phyloP scores from a whole-genome alignment of 1,140 invertebrate genomes.

The Vanessa tameamea region DNA sequence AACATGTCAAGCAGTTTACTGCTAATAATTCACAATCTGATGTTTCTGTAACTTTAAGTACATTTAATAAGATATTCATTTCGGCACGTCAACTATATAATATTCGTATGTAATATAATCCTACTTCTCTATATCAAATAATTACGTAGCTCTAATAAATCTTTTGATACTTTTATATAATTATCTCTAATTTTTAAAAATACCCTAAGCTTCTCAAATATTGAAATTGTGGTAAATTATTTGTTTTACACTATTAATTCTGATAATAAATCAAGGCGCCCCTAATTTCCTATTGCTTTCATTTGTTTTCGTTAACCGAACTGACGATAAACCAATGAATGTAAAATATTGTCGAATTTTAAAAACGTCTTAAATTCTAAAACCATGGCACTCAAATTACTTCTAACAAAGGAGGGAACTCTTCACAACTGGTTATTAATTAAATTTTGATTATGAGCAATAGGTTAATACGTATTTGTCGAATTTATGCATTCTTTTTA shows the following conservation, averaged over 20 bases:
- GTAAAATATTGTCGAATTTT: conserved; percentile 74
- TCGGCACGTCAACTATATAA: conserved; percentile 56
- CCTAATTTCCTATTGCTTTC: conserved; percentile 31
- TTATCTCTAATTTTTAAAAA: conserved; percentile 41
- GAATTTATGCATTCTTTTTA: conserved; percentile 61
- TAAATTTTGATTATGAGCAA: conserved; percentile 66
- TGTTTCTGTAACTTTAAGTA: conserved; percentile 70
- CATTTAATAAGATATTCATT: conserved; percentile 54
- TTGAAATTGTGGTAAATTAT: conserved; percentile 40
- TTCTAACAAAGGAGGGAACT: conserved; percentile 67
- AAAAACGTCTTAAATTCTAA: conserved; percentile 67
- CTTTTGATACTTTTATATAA: conserved; percentile 71
- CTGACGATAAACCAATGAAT: conserved; percentile 39
- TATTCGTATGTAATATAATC: conserved; percentile 58
- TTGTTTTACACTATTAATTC: conserved; percentile 21
- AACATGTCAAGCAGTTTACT: conserved; percentile 62
- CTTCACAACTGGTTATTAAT: conserved; percentile 68
- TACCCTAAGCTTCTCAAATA: conserved; percentile 50
- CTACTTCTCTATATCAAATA: conserved; percentile 68
- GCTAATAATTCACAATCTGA: conserved; percentile 50
- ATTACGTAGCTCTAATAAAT: conserved; percentile 75
- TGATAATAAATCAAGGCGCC: conserved; percentile 34
- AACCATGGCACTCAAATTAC: conserved; percentile 76
- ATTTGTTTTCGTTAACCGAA: conserved; percentile 32
- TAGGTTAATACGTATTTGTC: conserved; percentile 66